phyloP scores from a whole-genome alignment of 2,797 vertebrate genomes.

The Macropus fuliginosus region DNA sequence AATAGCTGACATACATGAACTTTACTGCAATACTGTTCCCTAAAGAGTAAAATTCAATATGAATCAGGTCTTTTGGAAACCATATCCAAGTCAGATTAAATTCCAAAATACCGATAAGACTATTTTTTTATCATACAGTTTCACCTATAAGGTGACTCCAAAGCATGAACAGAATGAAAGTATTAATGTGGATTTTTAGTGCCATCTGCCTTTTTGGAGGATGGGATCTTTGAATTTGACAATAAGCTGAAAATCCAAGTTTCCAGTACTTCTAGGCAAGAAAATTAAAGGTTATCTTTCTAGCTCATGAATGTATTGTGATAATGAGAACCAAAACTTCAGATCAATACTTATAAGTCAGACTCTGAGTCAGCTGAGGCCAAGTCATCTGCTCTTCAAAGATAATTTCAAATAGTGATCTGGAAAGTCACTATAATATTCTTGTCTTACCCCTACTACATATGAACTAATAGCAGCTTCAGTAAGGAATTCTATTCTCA shows the following conservation, averaged over 20 bases:
- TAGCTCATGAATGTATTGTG: neutral
- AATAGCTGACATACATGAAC: constrained; percentile 26
- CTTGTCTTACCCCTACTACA: neutral
- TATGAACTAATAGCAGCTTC: neutral
- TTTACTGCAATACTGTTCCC: constrained; percentile 19
- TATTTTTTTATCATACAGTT: neutral
- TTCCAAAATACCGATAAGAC: neutral
- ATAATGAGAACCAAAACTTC: neutral
- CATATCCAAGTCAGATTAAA: neutral
- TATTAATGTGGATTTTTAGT: neutral
- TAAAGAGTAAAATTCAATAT: constrained; percentile 40
- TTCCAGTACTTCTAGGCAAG: neutral
- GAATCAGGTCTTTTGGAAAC: constrained; percentile 29
- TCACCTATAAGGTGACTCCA: neutral
- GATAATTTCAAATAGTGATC: neutral
- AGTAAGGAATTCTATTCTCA: neutral
- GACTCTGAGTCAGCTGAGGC: neutral
- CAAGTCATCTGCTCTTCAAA: neutral
- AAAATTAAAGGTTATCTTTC: neutral
- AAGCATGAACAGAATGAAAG: neutral
- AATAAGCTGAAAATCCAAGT: neutral
- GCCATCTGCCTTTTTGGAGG: neutral
- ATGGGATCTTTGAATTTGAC: neutral
- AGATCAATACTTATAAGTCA: neutral
- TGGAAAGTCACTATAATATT: neutral